A percentile compares a stretch with the other conserved stretches of the same genome.
Conservation (phyloP, 1,140 invertebrate species). For the Globodera rostochiensis region DNA sequence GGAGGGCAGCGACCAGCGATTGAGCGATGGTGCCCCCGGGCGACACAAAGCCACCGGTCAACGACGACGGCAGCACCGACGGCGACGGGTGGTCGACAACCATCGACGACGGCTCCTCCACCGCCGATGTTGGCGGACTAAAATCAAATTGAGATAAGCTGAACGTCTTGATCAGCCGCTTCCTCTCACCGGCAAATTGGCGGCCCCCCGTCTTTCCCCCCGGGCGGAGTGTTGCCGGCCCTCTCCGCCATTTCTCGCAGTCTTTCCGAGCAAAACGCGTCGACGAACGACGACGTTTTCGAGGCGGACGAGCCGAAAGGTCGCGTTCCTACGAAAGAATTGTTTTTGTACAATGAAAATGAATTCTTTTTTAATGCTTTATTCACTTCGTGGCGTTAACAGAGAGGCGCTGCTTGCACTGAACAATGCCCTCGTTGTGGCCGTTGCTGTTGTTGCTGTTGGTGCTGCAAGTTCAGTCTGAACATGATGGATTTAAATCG, state of each 20-base stretch:
- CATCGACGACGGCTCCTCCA: conserved; percentile 10
- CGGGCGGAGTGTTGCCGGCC: conserved; percentile 41
- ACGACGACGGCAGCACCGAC: conserved; percentile 19
- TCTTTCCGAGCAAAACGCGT: conserved; percentile 64
- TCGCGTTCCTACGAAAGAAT: background rate
- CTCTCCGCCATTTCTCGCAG: conserved; percentile 63
- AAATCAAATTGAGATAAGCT: background rate
- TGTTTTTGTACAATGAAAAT: background rate
- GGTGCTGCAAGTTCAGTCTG: background rate
- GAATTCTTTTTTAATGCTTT: background rate
- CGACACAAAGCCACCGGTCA: conserved; percentile 5
- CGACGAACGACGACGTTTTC: conserved; percentile 53
- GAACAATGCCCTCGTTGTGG: too few species aligned
- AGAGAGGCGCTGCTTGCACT: background rate
- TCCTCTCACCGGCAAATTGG: background rate
- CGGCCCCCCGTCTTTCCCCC: background rate
- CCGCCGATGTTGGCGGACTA: background rate
- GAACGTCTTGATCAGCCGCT: background rate
- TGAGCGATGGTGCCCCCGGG: background rate
- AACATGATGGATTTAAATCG: background rate
- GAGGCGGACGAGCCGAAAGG: conserved; percentile 30
- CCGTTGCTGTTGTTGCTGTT: background rate
- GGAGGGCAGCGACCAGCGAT: conserved; percentile 38
- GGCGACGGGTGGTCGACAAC: conserved; percentile 35
- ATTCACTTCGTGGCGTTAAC: conserved; percentile 19